Conservation (phyloP, 2,888 invertebrate species). For the Pristionchus japonicus region DNA sequence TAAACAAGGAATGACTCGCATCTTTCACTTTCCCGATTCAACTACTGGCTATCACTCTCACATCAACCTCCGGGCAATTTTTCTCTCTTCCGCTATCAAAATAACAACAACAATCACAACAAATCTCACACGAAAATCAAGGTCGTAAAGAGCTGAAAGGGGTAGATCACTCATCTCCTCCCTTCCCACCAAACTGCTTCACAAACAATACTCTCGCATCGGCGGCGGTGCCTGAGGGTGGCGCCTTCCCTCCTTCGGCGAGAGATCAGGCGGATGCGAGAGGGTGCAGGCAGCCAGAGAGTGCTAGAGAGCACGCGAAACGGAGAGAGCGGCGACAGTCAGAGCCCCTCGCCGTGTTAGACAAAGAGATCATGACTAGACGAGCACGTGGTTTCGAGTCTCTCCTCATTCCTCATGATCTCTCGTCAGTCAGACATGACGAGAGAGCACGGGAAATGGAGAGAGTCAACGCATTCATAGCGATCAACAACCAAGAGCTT, state of each 20-base stretch:
- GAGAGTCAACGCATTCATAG: neutral
- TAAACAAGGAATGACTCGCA: too few relatives aligned
- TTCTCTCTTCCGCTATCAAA: too few relatives aligned
- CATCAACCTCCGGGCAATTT: too few relatives aligned
- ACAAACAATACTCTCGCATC: slow-evolving; percentile 17
- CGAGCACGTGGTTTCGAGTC: neutral
- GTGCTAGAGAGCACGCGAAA: too few relatives aligned
- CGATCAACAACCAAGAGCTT: neutral
- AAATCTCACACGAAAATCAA: too few relatives aligned
- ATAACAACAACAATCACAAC: too few relatives aligned
- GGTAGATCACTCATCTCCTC: slow-evolving; percentile 8
- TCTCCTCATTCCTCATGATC: neutral
- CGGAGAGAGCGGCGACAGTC: too few relatives aligned
- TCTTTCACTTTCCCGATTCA: too few relatives aligned
- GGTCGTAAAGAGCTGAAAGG: neutral
- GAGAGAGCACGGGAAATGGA: neutral
- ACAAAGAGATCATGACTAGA: slow-evolving; percentile 6
- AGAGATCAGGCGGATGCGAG: neutral
- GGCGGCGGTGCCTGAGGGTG: slow-evolving; percentile 17
- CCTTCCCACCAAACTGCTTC: slow-evolving; percentile 22
- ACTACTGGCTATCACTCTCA: too few relatives aligned
- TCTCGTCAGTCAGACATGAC: neutral
- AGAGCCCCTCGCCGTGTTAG: too few relatives aligned
- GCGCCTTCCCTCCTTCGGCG: neutral
- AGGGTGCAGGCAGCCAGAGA: neutral